These are phyloP conservation scores for Aviceda subcristata DNA, from an alignment of 2,113 vertebrate genomes.

Conservation along the genomic window DNA sequence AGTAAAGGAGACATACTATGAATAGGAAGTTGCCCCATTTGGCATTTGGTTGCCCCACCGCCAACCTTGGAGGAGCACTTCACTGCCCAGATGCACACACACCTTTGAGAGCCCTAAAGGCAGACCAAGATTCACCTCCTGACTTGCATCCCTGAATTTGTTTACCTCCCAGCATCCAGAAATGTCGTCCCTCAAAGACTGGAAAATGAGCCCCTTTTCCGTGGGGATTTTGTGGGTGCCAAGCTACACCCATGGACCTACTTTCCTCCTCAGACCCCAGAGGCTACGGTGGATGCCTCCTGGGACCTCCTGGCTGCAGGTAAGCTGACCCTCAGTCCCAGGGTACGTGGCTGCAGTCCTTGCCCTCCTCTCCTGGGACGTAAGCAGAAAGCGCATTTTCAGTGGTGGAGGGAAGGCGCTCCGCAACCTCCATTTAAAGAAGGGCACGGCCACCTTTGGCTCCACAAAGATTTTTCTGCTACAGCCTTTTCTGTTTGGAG, in stretches of 20 bases:
- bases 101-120: neutral
- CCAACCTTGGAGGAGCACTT: neutral
- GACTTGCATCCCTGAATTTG: neutral
- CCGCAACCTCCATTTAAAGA: neutral
- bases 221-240: neutral
- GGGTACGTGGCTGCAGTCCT: neutral
- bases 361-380: neutral
- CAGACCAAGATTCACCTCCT: neutral
- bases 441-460: neutral
- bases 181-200: neutral
- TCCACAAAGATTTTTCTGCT: neutral
- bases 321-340: neutral
- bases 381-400: neutral
- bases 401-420: neutral
- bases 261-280: neutral
- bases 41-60: neutral
- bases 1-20: neutral
- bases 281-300: neutral
- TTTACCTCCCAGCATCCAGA: neutral
- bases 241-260: neutral
- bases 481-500: neutral
- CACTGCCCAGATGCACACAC: neutral
- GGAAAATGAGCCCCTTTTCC: neutral
- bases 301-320: neutral
- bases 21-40: neutral